Conservation (phyloP, 2,113 vertebrate genomes). For the Notechis scutatus region DNA sequence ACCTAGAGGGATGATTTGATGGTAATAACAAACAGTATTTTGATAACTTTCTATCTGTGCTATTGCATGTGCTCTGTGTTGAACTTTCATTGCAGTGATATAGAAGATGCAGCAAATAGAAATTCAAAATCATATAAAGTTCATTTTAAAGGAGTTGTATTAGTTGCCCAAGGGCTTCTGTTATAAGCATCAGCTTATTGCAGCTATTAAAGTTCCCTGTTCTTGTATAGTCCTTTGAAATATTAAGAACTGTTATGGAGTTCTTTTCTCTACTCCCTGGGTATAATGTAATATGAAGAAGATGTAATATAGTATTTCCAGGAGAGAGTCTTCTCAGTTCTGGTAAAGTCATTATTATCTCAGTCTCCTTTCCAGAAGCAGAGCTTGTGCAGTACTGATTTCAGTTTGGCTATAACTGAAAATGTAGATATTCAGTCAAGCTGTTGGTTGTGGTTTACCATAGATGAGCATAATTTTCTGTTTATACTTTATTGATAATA, state of each 20-base stretch:
- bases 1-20: neutral
- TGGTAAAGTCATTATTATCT: neutral
- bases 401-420: neutral
- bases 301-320: neutral
- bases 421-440: neutral
- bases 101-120: neutral
- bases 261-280: neutral
- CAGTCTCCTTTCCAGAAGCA: neutral
- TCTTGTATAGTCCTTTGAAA: neutral
- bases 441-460: neutral
- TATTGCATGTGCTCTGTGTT: neutral
- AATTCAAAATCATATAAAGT: neutral
- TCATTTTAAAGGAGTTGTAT: neutral
- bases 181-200: neutral
- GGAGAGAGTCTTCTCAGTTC: neutral
- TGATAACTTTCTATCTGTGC: neutral
- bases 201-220: neutral
- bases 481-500: neutral
- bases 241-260: neutral
- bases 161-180: neutral
- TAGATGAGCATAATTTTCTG: neutral
- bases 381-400: neutral
- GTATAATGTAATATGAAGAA: neutral
- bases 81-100: neutral
- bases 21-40: neutral